Percentiles rank a stretch among this genome's conserved stretches.
phyloP scores from a whole-genome alignment of 37 sponge, comb jelly and placozoan genomes.

The Dysidea cf. avara region DNA sequence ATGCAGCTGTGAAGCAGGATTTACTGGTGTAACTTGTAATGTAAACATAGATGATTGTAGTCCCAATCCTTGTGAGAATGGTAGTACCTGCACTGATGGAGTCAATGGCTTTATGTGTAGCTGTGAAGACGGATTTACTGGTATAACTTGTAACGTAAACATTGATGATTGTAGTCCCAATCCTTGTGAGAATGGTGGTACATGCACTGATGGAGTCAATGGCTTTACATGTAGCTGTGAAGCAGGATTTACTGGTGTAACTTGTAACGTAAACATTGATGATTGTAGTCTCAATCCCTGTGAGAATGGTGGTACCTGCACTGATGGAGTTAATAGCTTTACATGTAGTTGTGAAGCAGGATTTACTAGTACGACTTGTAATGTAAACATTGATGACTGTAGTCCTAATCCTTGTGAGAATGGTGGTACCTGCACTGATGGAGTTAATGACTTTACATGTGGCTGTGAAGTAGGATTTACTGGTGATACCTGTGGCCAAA shows the following conservation, averaged over 20 bases:
- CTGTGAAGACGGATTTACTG: conserved; percentile 37
- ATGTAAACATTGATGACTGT: conserved; percentile 30
- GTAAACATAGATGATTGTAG: neutral
- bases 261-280: conserved; percentile 36
- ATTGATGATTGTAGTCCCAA: conserved; percentile 23
- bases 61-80: conserved; percentile 43
- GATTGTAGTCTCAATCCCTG: conserved; percentile 21
- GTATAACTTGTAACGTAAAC: conserved; percentile 20
- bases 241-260: conserved; percentile 31
- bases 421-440: conserved; percentile 18
- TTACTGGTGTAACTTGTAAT: neutral
- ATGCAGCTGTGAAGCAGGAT: conserved; percentile 15
- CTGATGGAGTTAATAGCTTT: neutral
- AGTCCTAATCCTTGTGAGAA: conserved; percentile 15
- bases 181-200: conserved; percentile 53
- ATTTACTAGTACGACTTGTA: conserved; percentile 21
- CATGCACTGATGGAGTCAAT: conserved; percentile 32
- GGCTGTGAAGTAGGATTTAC: conserved; percentile 63
- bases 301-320: conserved; percentile 35
- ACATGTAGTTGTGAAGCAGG: conserved; percentile 16
- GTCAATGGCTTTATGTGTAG: conserved; percentile 27
- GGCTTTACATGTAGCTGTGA: conserved; percentile 46
- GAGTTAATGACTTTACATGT: neutral
- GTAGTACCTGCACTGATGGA: conserved; percentile 30
- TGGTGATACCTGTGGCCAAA: conserved; percentile 36